These are phyloP conservation scores for Prosapia bicincta DNA, from an alignment of 2,888 invertebrate genomes.

Conservation along the genomic window DNA sequence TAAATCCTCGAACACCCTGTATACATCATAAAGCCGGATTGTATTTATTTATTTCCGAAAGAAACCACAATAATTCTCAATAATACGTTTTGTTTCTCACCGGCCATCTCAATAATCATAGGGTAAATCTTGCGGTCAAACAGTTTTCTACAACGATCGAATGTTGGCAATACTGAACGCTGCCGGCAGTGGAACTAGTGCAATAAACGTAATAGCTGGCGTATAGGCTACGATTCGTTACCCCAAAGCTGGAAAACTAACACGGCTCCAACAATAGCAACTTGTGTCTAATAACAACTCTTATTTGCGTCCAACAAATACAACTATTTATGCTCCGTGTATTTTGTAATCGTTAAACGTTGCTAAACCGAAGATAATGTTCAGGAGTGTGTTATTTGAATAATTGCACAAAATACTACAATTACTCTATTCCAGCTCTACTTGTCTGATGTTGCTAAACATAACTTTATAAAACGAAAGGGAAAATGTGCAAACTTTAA, in stretches of 20 bases:
- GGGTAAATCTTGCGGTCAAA: not conserved
- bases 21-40: too few species aligned
- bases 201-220: not conserved
- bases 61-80: not conserved
- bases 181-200: not conserved
- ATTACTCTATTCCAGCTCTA: too few species aligned
- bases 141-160: not conserved
- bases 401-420: too few species aligned
- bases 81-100: not conserved
- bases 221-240: not conserved
- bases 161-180: not conserved
- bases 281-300: not conserved
- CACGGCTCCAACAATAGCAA: not conserved
- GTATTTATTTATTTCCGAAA: not conserved
- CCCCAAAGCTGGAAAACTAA: not conserved
- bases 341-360: too few species aligned
- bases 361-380: too few species aligned
- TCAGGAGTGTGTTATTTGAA: too few species aligned
- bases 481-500: too few species aligned
- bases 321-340: too few species aligned
- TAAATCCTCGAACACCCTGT: not conserved
- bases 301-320: not conserved
- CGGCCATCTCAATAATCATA: not conserved
- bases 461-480: too few species aligned
- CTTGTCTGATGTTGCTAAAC: too few species aligned